phyloP scores from a whole-genome alignment of 2,113 vertebrate species.

The Cyprinodon tularosa region DNA sequence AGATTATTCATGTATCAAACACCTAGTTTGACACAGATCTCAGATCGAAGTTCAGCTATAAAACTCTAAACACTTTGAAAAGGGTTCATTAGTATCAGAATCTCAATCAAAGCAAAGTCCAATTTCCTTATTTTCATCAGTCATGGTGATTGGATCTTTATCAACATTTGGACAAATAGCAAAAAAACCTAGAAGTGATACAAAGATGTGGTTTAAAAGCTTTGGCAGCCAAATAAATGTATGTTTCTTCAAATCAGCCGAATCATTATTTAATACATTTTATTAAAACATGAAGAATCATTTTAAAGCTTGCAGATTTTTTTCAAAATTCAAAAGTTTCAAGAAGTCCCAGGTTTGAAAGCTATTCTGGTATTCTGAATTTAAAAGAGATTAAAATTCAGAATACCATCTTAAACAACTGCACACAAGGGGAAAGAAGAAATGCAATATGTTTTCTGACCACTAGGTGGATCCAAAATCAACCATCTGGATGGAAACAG shows the following conservation, averaged over 20 bases:
- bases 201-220: too few relatives aligned
- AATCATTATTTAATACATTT: background rate
- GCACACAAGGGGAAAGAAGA: too few relatives aligned
- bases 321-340: background rate
- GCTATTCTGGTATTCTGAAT: background rate
- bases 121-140: background rate
- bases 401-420: too few relatives aligned
- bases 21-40: too few relatives aligned
- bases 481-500: background rate
- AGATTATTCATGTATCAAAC: too few relatives aligned
- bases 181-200: too few relatives aligned
- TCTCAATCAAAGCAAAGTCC: background rate
- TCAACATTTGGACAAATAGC: too few relatives aligned
- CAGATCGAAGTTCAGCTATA: too few relatives aligned
- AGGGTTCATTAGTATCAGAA: background rate
- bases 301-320: background rate
- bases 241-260: too few relatives aligned
- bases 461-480: background rate
- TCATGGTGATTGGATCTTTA: too few relatives aligned
- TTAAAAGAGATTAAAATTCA: too few relatives aligned
- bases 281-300: background rate
- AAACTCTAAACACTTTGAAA: background rate
- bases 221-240: too few relatives aligned
- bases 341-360: background rate
- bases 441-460: background rate